These are phyloP conservation scores for Oreocharis arfaki DNA, from an alignment of 2,113 vertebrate species.

Conservation along the genomic window DNA sequence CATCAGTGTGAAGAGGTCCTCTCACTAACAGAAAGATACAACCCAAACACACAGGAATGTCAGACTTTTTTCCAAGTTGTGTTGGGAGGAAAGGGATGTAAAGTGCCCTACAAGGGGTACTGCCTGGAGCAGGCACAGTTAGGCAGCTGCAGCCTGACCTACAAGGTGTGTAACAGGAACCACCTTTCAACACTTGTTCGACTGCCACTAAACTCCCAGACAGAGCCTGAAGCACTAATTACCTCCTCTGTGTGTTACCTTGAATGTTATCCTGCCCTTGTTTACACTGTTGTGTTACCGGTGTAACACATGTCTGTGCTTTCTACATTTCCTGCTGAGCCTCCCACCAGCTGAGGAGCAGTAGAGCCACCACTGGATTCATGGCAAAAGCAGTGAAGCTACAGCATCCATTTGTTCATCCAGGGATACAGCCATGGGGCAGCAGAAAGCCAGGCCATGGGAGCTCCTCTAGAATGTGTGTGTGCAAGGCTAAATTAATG, in stretches of 20 bases:
- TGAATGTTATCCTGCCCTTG: not conserved
- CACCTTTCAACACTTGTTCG: not conserved
- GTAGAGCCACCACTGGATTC: not conserved
- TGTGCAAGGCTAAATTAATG: not conserved
- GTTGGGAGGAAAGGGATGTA: not conserved
- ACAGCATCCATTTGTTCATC: not conserved
- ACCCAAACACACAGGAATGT: not conserved
- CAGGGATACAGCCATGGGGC: not conserved
- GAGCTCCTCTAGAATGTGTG: not conserved
- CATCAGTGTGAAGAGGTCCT: not conserved
- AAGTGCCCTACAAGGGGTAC: not conserved
- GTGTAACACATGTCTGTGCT: fast-evolving
- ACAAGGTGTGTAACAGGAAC: not conserved
- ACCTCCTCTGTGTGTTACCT: not conserved
- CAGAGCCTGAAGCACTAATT: not conserved
- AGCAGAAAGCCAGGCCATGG: not conserved
- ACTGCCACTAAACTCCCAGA: not conserved
- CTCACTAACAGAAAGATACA: not conserved
- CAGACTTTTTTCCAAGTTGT: not conserved
- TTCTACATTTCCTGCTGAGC: not conserved
- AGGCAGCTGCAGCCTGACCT: not conserved
- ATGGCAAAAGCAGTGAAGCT: not conserved
- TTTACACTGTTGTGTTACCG: not conserved
- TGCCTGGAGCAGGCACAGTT: not conserved
- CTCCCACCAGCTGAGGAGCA: not conserved